A percentile compares a stretch with the other conserved stretches of the same genome.
phyloP scores from a whole-genome alignment of 1,140 invertebrate genomes.

The Brachystomella parvula region DNA sequence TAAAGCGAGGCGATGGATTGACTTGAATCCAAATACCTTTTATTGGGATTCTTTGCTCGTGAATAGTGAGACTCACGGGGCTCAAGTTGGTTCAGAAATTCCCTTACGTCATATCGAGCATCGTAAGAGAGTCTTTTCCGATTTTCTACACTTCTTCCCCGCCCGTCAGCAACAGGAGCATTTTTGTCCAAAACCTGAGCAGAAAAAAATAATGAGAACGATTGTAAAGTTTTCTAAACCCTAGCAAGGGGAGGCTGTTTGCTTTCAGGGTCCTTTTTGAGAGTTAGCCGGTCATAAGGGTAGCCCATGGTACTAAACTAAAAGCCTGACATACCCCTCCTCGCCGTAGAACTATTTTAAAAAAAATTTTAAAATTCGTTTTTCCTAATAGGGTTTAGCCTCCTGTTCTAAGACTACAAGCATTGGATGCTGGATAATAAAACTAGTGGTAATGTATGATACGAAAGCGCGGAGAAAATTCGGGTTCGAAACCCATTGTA shows the following conservation, averaged over 20 bases:
- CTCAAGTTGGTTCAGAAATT: not conserved
- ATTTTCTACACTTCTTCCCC: not conserved
- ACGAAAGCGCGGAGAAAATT: too few species aligned
- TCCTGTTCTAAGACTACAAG: too few species aligned
- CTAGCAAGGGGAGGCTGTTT: not conserved
- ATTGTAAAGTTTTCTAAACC: not conserved
- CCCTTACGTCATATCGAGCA: not conserved
- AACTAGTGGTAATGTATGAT: too few species aligned
- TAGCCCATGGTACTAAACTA: not conserved
- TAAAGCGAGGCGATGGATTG: not conserved
- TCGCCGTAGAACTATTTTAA: too few species aligned
- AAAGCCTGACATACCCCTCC: too few species aligned
- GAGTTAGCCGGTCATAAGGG: not conserved
- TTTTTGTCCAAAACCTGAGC: not conserved
- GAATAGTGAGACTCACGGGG: constrained; percentile 1
- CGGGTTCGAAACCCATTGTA: too few species aligned
- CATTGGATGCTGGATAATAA: too few species aligned
- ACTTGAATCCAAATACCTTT: not conserved
- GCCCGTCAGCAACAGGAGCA: not conserved
- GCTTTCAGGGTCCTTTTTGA: not conserved
- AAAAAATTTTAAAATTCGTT: too few species aligned
- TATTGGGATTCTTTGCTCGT: not conserved
- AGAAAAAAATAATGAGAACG: not conserved
- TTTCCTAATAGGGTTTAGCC: too few species aligned
- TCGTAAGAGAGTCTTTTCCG: not conserved